phyloP scores from a whole-genome alignment of 2,888 invertebrate species.

The Nephrotoma guestfalica region DNA sequence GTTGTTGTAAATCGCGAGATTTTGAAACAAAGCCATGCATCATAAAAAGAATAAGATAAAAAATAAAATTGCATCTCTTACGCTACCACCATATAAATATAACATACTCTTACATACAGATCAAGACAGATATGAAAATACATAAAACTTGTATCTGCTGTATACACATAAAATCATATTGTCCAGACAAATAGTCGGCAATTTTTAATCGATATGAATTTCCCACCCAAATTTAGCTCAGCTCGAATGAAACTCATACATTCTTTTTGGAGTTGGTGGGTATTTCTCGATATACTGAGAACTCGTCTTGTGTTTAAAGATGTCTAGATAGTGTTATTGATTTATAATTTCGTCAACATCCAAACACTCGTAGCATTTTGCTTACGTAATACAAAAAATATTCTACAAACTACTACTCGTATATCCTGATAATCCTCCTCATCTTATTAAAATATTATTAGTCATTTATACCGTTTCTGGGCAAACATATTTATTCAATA shows the following conservation, averaged over 20 bases:
- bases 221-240: neutral
- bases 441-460: neutral
- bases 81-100: neutral
- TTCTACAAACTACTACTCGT: neutral
- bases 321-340: neutral
- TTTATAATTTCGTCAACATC: neutral
- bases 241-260: neutral
- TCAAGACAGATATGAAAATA: neutral
- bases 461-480: neutral
- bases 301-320: neutral
- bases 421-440: neutral
- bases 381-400: neutral
- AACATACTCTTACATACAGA: neutral
- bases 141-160: neutral
- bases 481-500: neutral
- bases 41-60: neutral
- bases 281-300: neutral
- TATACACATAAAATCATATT: neutral
- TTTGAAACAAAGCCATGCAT: neutral
- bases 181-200: neutral
- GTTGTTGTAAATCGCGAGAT: neutral
- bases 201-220: neutral
- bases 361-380: neutral
- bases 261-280: neutral
- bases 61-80: neutral